Evolutionary conservation across 53 echinoderm and acorn worm genomes (phyloP).

Genomic region (Hippasteria phrygiana): DNA sequence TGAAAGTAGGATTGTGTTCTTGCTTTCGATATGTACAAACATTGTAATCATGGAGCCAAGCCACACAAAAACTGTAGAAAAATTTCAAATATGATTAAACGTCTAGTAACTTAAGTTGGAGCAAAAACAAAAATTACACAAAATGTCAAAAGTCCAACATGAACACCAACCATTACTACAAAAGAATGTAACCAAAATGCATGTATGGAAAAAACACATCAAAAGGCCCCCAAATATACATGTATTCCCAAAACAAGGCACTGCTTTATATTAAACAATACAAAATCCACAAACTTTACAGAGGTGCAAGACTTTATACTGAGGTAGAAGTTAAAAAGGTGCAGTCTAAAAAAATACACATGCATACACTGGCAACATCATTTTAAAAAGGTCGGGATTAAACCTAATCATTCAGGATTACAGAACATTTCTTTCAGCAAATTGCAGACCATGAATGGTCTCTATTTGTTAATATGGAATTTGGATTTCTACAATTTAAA

Average conservation of each 20-base stretch:
- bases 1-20: background rate
- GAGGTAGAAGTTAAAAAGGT: slow-evolving; percentile 63
- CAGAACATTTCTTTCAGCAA: too few relatives aligned
- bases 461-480: too few relatives aligned
- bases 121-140: background rate
- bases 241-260: slow-evolving; percentile 40
- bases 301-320: slow-evolving; percentile 59
- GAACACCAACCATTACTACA: background rate
- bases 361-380: too few relatives aligned
- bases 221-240: background rate
- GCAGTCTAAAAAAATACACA: slow-evolving; percentile 43
- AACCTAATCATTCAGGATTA: too few relatives aligned
- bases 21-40: background rate
- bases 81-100: background rate
- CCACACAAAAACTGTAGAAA: background rate
- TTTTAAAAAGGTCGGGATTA: too few relatives aligned
- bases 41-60: background rate
- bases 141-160: background rate
- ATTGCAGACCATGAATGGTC: too few relatives aligned
- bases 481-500: too few relatives aligned
- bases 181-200: background rate
- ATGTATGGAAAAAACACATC: background rate
- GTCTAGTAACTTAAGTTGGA: background rate
- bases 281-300: slow-evolving; percentile 9
- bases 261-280: slow-evolving; percentile 35